Conservation (phyloP, 2,888 invertebrate genomes). For the Dichetophora obliterata region DNA sequence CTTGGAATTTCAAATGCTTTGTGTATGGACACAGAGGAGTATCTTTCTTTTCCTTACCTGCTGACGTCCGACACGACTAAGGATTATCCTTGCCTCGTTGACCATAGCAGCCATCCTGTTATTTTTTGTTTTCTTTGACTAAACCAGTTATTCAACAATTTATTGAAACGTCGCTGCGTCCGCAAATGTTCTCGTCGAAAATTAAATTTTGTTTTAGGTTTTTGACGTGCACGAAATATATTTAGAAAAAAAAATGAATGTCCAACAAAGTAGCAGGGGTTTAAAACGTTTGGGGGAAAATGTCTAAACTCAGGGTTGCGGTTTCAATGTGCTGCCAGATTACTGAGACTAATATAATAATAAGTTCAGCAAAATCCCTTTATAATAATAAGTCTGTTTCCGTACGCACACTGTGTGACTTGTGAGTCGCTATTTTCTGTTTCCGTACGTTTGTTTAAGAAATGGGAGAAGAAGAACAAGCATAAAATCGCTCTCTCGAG, state of each 20-base stretch:
- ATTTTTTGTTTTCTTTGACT: slow-evolving; percentile 18
- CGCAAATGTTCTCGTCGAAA: slow-evolving; percentile 57
- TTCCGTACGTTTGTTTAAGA: no score
- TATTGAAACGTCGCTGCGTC: slow-evolving; percentile 69
- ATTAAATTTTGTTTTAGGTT: slow-evolving; percentile 34
- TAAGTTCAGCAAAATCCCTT: no score
- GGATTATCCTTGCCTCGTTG: slow-evolving; percentile 63
- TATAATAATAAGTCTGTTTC: no score
- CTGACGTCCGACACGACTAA: slow-evolving; percentile 63
- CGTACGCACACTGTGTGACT: no score
- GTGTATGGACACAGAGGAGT: neutral
- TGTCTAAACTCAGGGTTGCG: neutral
- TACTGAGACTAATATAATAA: no score
- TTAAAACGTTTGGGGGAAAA: neutral
- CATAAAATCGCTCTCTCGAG: no score
- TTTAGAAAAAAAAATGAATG: slow-evolving; percentile 43
- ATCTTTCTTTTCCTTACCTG: slow-evolving; percentile 60
- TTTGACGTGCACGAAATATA: slow-evolving; percentile 41
- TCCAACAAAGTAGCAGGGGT: neutral
- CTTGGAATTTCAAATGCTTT: neutral
- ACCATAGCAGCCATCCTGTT: slow-evolving; percentile 53
- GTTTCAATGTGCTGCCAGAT: no score
- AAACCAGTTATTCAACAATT: neutral
- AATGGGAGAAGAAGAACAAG: no score
- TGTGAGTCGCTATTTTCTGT: no score